These are phyloP conservation scores for Sinocyclocheilus maitianheensis DNA, from an alignment of 2,113 vertebrate species.

Conservation along the genomic window DNA sequence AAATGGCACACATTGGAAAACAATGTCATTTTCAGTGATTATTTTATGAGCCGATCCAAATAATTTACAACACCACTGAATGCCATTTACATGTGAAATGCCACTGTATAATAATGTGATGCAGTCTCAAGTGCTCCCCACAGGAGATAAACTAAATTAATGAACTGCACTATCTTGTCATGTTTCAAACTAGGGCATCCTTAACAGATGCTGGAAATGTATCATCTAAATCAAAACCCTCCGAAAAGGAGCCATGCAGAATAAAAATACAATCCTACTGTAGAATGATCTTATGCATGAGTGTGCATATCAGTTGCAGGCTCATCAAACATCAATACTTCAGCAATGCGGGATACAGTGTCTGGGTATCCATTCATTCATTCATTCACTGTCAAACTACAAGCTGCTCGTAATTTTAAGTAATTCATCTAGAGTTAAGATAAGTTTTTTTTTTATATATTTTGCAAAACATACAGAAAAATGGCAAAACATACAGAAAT, in stretches of 20 bases:
- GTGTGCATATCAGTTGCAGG: background rate
- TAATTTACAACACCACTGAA: conserved; percentile 38
- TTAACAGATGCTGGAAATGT: conserved; percentile 9
- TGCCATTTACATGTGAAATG: conserved; percentile 24
- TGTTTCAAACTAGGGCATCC: background rate
- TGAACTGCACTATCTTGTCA: conserved; percentile 16
- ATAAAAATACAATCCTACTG: background rate
- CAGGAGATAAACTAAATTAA: conserved; percentile 43
- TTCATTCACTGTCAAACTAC: background rate
- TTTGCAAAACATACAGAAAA: too few relatives aligned
- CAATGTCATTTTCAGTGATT: conserved; percentile 44
- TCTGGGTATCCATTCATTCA: too few relatives aligned
- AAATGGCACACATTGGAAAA: conserved; percentile 46
- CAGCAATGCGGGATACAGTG: background rate
- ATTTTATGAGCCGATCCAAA: conserved; percentile 33
- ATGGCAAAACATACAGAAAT: too few relatives aligned
- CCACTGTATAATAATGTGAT: conserved; percentile 35
- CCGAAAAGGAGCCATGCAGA: background rate
- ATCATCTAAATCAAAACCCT: background rate
- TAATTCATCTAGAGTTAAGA: background rate
- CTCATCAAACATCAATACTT: background rate
- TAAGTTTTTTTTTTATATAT: too few relatives aligned
- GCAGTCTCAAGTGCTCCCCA: conserved; percentile 16
- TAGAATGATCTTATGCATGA: background rate
- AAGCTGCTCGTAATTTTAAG: background rate